phyloP scores from a whole-genome alignment of 2,113 vertebrate genomes.

The Chionomys nivalis region DNA sequence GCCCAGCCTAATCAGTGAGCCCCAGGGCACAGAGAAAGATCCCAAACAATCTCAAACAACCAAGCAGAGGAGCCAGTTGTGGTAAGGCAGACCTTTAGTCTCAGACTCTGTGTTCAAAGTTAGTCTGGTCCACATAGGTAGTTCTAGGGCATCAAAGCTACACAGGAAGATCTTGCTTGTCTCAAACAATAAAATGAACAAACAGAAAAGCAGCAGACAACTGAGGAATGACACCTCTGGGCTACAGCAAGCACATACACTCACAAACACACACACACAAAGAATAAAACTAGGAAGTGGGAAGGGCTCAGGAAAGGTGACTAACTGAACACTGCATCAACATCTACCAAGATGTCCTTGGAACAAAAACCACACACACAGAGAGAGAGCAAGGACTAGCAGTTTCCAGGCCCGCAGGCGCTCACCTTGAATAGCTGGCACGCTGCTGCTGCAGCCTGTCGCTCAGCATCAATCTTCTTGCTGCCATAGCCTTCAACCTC shows the following conservation, averaged over 20 bases:
- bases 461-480: constrained; percentile 93
- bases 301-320: not conserved
- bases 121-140: not conserved
- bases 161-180: not conserved
- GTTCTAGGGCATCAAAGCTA: not conserved
- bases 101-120: not conserved
- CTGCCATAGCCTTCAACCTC: constrained; percentile 93
- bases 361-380: not conserved
- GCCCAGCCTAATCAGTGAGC: not conserved
- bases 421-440: constrained; percentile 94
- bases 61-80: not conserved
- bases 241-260: not conserved
- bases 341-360: not conserved
- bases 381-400: not conserved
- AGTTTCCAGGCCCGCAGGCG: not conserved
- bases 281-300: not conserved
- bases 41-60: not conserved
- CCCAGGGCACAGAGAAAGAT: not conserved
- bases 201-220: not conserved
- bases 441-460: constrained; percentile 93
- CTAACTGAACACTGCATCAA: not conserved
- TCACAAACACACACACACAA: not conserved
- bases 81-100: not conserved
- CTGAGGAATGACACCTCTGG: not conserved
- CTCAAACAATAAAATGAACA: not conserved